Percentiles rank a stretch among this genome's conserved stretches.
Evolutionary conservation across 2,113 vertebrate genomes (phyloP).

Genomic region (Pterocles orientalis): DNA sequence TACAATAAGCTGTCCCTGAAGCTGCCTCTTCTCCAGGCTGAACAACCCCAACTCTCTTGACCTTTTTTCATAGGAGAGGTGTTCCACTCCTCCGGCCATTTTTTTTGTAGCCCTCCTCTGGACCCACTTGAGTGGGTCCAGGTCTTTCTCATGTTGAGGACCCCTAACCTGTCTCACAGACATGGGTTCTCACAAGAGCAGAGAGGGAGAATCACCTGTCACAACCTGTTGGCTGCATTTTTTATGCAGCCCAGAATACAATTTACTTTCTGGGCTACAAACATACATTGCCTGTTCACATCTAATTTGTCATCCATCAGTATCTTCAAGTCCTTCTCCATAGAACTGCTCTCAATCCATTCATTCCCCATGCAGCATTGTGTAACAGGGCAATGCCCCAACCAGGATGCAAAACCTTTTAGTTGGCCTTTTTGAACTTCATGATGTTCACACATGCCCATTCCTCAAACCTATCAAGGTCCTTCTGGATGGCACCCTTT

Average conservation of each 20-base stretch:
- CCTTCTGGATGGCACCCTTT: background rate
- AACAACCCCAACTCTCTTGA: background rate
- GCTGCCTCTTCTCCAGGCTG: background rate
- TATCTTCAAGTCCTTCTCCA: background rate
- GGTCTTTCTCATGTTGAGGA: background rate
- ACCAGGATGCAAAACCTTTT: background rate
- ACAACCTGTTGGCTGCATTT: accelerated
- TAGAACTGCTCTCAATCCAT: background rate
- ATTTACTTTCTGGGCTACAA: background rate
- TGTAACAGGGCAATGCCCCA: background rate
- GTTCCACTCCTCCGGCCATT: background rate
- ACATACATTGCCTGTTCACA: background rate
- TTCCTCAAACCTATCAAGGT: background rate
- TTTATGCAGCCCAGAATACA: background rate
- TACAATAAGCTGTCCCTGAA: background rate
- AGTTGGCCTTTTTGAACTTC: background rate
- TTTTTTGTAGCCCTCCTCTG: background rate
- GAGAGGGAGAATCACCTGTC: background rate
- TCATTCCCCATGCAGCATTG: background rate
- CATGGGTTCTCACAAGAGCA: background rate
- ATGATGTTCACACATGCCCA: accelerated
- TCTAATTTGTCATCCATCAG: too few species aligned
- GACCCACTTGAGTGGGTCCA: accelerated
- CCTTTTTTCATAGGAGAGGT: background rate
- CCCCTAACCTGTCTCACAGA: background rate